phyloP scores from a whole-genome alignment of 2,888 invertebrate genomes.

The Tetragonula carbonaria region DNA sequence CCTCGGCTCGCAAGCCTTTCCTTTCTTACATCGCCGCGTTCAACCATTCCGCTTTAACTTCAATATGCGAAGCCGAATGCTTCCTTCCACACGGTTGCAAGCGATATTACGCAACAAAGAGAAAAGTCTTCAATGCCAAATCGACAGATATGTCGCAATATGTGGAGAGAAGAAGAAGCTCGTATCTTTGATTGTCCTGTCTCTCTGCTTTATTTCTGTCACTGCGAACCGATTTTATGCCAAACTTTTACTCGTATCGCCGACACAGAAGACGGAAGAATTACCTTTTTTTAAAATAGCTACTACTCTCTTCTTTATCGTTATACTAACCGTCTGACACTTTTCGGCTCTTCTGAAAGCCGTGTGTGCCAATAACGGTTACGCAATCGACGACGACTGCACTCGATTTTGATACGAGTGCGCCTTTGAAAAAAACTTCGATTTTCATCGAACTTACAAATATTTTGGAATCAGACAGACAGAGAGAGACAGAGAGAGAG shows the following conservation, averaged over 20 bases:
- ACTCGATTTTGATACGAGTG: neutral
- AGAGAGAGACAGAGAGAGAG: too few species aligned
- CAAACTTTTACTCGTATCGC: conserved; percentile 1
- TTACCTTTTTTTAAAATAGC: conserved; percentile 37
- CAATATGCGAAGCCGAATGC: conserved; percentile 19
- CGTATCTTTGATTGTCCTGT: neutral
- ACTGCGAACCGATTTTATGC: conserved; percentile 1
- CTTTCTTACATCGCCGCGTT: conserved; percentile 36
- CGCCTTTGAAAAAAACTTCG: neutral
- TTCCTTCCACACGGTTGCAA: conserved; percentile 31
- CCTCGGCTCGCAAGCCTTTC: conserved; percentile 49
- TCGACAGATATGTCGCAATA: neutral
- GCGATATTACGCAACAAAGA: conserved; percentile 46
- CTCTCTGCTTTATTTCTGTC: conserved; percentile 3
- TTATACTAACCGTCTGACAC: neutral
- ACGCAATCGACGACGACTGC: conserved; percentile 19
- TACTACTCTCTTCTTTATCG: neutral
- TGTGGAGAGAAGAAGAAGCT: neutral
- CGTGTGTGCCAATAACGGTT: conserved; percentile 18
- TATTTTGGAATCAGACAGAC: neutral
- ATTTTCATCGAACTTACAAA: neutral
- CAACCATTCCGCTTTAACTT: conserved; percentile 33
- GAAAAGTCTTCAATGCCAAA: conserved; percentile 25
- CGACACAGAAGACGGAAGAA: neutral
- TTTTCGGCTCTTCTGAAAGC: conserved; percentile 21